phyloP scores from a whole-genome alignment of 2,888 invertebrate species.

The Elegia similella region DNA sequence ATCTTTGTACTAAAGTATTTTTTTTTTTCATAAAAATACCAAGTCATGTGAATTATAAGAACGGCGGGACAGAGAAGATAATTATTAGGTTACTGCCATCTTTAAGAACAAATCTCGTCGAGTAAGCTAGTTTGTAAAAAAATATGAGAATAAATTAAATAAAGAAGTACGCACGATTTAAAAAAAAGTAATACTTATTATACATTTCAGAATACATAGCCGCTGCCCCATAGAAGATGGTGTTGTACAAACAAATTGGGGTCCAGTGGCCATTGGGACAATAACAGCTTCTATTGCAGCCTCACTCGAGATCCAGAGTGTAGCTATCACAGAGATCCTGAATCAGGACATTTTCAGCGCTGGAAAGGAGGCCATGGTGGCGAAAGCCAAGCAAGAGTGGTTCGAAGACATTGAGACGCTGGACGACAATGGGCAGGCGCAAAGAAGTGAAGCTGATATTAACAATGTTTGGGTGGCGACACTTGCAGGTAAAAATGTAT shows the following conservation, averaged over 20 bases:
- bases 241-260: constrained; percentile 83
- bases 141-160: too few relatives aligned
- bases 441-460: constrained; percentile 52
- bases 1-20: too few relatives aligned
- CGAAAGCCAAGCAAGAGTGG: constrained; percentile 63
- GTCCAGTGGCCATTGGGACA: constrained; percentile 81
- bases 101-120: too few relatives aligned
- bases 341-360: constrained; percentile 63
- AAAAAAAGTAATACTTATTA: too few relatives aligned
- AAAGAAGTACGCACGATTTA: too few relatives aligned
- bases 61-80: too few relatives aligned
- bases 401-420: constrained; percentile 57
- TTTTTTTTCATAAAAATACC: too few relatives aligned
- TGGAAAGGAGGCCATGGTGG: constrained; percentile 60
- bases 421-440: constrained; percentile 32
- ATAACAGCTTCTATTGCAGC: constrained; percentile 83
- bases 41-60: too few relatives aligned
- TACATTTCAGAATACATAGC: constrained; percentile 61
- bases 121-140: background rate
- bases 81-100: too few relatives aligned
- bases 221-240: constrained; percentile 85
- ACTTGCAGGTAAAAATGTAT: constrained; percentile 69
- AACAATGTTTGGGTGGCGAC: constrained; percentile 84
- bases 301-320: constrained; percentile 81
- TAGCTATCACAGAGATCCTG: constrained; percentile 72